Percentiles rank a stretch among this genome's conserved stretches.
Evolutionary conservation across 2,888 invertebrate species (phyloP).

Genomic region (Drosophila bunnanda): DNA sequence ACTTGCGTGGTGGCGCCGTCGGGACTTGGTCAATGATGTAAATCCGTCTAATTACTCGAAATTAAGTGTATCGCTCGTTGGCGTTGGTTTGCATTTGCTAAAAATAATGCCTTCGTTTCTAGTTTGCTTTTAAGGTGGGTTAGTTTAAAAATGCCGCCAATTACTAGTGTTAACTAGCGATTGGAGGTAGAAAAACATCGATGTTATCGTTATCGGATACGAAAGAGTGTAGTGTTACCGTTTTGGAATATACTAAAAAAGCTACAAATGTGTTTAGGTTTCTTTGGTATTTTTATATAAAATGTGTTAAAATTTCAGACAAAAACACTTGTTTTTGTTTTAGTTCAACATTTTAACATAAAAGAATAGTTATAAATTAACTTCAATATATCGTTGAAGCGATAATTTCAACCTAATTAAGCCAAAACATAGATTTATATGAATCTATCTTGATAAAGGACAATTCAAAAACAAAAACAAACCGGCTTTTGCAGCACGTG

Average conservation of each 20-base stretch:
- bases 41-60: conserved; percentile 37
- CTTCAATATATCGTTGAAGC: background rate
- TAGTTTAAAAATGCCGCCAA: conserved; percentile 23
- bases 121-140: background rate
- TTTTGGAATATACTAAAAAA: background rate
- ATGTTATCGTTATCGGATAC: background rate
- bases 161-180: background rate
- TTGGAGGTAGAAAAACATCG: background rate
- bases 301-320: background rate
- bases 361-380: too few species aligned
- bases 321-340: background rate
- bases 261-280: background rate
- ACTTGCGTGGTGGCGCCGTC: conserved; percentile 45
- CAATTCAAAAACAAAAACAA: background rate
- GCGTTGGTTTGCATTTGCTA: conserved; percentile 1
- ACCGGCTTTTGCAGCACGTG: conserved; percentile 6
- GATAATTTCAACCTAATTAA: background rate
- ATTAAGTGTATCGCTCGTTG: conserved; percentile 19
- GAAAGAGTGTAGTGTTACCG: too few species aligned
- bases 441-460: background rate
- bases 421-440: fast-evolving
- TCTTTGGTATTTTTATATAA: background rate
- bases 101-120: conserved; percentile 12
- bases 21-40: conserved; percentile 49
- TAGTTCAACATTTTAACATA: background rate